Percentiles rank a stretch among this genome's conserved stretches.
phyloP scores from a whole-genome alignment of 2,888 invertebrate genomes.

The Meteorus cinctellus region DNA sequence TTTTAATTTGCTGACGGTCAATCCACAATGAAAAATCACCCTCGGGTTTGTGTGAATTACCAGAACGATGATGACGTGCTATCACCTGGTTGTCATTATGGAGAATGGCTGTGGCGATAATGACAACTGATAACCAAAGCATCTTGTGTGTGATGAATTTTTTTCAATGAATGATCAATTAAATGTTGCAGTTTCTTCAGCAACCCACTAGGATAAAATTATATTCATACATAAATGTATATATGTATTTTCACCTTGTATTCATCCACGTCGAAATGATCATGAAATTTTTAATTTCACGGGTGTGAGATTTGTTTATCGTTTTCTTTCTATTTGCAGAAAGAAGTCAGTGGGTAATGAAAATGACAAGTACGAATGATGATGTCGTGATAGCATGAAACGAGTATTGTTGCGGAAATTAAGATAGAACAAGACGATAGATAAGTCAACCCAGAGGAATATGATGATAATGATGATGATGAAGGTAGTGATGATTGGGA shows the following conservation, averaged over 20 bases:
- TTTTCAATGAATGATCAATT: neutral
- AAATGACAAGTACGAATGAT: neutral
- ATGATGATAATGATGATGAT: conserved; percentile 16
- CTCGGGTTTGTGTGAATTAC: conserved; percentile 67
- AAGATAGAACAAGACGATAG: neutral
- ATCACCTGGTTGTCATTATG: conserved; percentile 58
- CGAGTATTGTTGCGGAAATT: conserved; percentile 12
- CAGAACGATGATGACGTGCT: conserved; percentile 65
- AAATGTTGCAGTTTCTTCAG: conserved; percentile 43
- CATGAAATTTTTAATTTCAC: conserved; percentile 62
- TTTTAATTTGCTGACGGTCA: conserved; percentile 91
- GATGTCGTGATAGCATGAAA: conserved; percentile 2
- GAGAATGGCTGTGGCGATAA: conserved; percentile 59
- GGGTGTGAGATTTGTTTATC: conserved; percentile 38
- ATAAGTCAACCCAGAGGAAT: neutral
- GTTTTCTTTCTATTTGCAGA: conserved; percentile 9
- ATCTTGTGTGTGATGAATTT: conserved; percentile 50
- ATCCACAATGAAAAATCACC: conserved; percentile 90
- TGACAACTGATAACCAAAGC: conserved; percentile 66
- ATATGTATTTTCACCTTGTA: conserved; percentile 8
- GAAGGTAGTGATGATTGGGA: conserved; percentile 22
- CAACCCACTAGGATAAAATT: conserved; percentile 36
- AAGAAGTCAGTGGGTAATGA: neutral
- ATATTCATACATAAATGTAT: conserved; percentile 19
- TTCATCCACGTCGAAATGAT: conserved; percentile 44